Conservation (phyloP, 2,888 invertebrate genomes). For the Hydraecia micacea region DNA sequence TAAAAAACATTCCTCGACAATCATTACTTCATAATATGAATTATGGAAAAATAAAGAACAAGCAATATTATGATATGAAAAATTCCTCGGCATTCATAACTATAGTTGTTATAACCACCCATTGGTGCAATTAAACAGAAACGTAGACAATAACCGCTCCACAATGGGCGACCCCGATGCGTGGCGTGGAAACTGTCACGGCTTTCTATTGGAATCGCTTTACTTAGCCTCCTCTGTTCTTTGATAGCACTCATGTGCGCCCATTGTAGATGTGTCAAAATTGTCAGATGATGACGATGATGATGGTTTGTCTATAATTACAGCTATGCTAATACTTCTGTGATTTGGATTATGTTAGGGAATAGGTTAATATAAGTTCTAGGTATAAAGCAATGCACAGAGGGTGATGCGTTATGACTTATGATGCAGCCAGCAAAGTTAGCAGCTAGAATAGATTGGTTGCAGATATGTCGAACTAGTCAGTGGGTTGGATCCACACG, state of each 20-base stretch:
- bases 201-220: constrained; percentile 86
- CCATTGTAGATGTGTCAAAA: constrained; percentile 71
- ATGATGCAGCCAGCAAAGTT: not conserved
- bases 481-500: not conserved
- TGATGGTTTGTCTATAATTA: constrained; percentile 4
- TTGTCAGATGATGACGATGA: constrained; percentile 44
- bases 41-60: not conserved
- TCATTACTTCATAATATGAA: not conserved
- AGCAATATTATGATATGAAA: constrained; percentile 17
- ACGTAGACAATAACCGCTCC: constrained; percentile 78
- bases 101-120: constrained; percentile 23
- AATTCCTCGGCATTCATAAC: constrained; percentile 29
- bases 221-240: constrained; percentile 75
- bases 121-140: constrained; percentile 73
- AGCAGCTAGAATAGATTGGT: not conserved
- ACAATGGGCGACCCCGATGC: constrained; percentile 85
- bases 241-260: constrained; percentile 64
- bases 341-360: not conserved
- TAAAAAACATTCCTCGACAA: not conserved
- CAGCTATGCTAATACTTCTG: not conserved
- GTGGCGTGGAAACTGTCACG: constrained; percentile 88
- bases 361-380: not conserved
- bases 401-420: not conserved
- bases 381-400: too few relatives aligned
- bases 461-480: not conserved